Evolutionary conservation across 2,888 invertebrate species (phyloP).

Genomic region (Oscheius sp.): DNA sequence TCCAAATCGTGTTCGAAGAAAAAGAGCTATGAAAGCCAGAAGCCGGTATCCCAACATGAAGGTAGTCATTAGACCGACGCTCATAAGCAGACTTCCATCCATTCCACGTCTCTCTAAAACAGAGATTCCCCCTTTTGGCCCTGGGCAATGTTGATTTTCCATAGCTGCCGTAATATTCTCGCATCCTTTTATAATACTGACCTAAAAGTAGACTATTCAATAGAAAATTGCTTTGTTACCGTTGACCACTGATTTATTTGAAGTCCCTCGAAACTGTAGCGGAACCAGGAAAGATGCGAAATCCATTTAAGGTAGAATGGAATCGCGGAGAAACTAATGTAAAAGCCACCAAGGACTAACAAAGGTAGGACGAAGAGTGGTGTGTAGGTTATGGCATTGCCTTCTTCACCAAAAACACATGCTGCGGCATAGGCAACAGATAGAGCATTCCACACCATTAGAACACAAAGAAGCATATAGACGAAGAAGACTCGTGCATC

Average conservation of each 20-base stretch:
- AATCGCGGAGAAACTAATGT: constrained; percentile 56
- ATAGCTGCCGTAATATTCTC: not conserved
- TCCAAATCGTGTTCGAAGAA: constrained; percentile 44
- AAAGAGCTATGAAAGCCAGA: constrained; percentile 49
- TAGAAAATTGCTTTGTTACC: constrained; percentile 9
- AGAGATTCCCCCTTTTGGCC: constrained; percentile 33
- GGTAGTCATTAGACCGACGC: constrained; percentile 39
- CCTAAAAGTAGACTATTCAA: constrained; percentile 1
- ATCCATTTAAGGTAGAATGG: constrained; percentile 50
- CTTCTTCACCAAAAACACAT: constrained; percentile 60
- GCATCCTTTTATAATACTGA: constrained; percentile 33
- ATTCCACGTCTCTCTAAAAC: constrained; percentile 48
- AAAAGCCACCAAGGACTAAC: constrained; percentile 61
- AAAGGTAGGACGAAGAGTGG: constrained; percentile 61
- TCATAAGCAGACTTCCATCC: constrained; percentile 31
- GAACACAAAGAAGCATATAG: constrained; percentile 47
- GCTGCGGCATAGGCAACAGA: constrained; percentile 64
- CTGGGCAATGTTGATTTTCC: constrained; percentile 44
- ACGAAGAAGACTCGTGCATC: constrained; percentile 39
- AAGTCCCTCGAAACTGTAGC: constrained; percentile 61
- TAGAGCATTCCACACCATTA: constrained; percentile 54
- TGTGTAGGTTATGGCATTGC: constrained; percentile 56
- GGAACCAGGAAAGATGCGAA: constrained; percentile 61
- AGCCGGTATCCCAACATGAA: constrained; percentile 50
- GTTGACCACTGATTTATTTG: constrained; percentile 58